Evolutionary conservation across 2,888 invertebrate genomes (phyloP).

Genomic region (Neuroscelio doddi): DNA sequence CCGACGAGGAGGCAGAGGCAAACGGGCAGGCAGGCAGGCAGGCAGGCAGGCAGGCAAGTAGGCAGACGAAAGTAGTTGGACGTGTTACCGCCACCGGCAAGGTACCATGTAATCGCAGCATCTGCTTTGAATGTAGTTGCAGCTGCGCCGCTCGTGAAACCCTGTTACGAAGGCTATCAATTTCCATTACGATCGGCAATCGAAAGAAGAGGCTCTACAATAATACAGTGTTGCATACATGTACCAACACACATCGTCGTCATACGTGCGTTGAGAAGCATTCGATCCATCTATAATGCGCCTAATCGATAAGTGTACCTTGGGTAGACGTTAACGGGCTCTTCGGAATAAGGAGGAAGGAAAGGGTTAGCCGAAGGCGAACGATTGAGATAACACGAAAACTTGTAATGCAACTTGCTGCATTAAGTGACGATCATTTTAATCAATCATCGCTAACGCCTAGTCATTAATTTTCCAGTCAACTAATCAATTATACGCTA

Average conservation of each 20-base stretch:
- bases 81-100: neutral
- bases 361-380: neutral
- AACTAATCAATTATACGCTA: no score
- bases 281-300: neutral
- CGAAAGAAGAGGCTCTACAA: conserved; percentile 4
- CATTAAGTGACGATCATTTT: no score
- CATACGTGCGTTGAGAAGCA: neutral
- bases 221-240: no score
- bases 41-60: no score
- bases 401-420: neutral
- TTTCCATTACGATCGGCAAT: conserved; percentile 54
- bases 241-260: no score
- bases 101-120: conserved; percentile 7
- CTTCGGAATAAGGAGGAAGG: neutral
- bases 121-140: conserved; percentile 7
- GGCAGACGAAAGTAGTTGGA: neutral
- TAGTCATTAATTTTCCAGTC: no score
- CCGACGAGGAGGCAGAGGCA: no score
- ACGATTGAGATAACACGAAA: conserved; percentile 2
- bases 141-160: conserved; percentile 3
- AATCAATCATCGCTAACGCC: no score
- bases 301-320: neutral
- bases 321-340: neutral
- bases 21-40: neutral
- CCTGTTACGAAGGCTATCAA: conserved; percentile 45